phyloP scores from a whole-genome alignment of 2,113 vertebrate species.

The Tapirus terrestris region DNA sequence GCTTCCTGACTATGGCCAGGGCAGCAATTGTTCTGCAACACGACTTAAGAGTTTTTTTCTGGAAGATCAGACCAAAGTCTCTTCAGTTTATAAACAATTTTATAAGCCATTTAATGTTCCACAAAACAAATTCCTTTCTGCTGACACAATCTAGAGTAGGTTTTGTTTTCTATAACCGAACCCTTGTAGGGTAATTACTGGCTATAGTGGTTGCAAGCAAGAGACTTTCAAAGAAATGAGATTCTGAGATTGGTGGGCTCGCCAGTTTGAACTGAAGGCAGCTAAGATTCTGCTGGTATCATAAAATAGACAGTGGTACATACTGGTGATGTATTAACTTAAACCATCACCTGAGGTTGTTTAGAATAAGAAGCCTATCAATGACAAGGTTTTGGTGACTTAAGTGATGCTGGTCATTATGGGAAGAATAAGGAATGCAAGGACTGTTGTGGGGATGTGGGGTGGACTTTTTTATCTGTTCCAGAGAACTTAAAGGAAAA shows the following conservation, averaged over 20 bases:
- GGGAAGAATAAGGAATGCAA: not conserved
- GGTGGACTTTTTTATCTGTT: not conserved
- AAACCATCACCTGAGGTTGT: not conserved
- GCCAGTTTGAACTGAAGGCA: not conserved
- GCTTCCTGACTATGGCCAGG: not conserved
- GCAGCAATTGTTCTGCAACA: not conserved
- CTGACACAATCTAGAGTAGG: not conserved
- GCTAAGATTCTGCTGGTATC: not conserved
- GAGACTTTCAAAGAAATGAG: not conserved
- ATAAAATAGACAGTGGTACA: not conserved
- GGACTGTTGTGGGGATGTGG: not conserved
- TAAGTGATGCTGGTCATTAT: not conserved
- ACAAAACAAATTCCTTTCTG: constrained; percentile 33
- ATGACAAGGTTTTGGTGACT: not conserved
- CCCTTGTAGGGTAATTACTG: not conserved
- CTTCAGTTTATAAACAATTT: constrained; percentile 19
- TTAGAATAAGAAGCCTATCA: not conserved
- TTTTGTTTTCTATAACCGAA: constrained; percentile 16
- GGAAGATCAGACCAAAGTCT: not conserved
- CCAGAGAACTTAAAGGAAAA: not conserved
- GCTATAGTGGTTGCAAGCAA: not conserved
- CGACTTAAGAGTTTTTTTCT: not conserved
- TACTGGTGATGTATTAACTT: not conserved
- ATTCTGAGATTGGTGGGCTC: not conserved
- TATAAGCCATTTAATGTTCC: not conserved